Evolutionary conservation across 2,113 vertebrate genomes (phyloP).

Genomic region (Crotophaga sulcirostris): DNA sequence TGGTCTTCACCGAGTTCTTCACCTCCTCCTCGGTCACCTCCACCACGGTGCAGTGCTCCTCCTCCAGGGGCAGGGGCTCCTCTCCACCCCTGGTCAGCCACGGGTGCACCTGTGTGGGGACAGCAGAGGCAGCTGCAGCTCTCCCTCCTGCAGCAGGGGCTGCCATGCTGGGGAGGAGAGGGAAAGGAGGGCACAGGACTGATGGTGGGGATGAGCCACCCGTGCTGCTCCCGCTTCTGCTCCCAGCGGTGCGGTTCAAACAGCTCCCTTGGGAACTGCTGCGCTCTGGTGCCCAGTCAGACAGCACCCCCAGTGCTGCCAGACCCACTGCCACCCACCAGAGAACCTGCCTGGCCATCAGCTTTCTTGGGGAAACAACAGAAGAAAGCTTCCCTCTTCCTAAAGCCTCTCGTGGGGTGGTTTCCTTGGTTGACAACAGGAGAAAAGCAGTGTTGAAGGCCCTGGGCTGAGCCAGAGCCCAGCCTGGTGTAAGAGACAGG

Average conservation of each 20-base stretch:
- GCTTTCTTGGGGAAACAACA: background rate
- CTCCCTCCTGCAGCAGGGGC: background rate
- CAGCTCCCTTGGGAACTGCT: background rate
- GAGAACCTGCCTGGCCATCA: background rate
- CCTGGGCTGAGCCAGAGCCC: background rate
- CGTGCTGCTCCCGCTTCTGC: background rate
- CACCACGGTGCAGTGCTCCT: constrained; percentile 91
- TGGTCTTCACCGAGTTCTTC: constrained; percentile 93
- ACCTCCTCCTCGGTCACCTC: constrained; percentile 98
- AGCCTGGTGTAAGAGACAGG: background rate
- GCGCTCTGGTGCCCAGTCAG: background rate
- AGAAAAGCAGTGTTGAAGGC: background rate
- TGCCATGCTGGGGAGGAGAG: no score
- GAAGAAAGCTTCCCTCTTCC: background rate
- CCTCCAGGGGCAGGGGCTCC: constrained; percentile 89
- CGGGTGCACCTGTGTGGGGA: constrained; percentile 78
- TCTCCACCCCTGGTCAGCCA: constrained; percentile 87
- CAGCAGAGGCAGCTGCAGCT: background rate
- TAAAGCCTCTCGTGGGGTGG: background rate
- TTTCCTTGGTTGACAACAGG: background rate
- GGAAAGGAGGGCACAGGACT: background rate
- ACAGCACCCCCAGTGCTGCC: background rate
- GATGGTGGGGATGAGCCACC: fast-evolving
- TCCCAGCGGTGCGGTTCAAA: fast-evolving
- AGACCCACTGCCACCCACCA: background rate